Evolutionary conservation across 1,140 invertebrate genomes (phyloP).

Genomic region (Dryas iulia): DNA sequence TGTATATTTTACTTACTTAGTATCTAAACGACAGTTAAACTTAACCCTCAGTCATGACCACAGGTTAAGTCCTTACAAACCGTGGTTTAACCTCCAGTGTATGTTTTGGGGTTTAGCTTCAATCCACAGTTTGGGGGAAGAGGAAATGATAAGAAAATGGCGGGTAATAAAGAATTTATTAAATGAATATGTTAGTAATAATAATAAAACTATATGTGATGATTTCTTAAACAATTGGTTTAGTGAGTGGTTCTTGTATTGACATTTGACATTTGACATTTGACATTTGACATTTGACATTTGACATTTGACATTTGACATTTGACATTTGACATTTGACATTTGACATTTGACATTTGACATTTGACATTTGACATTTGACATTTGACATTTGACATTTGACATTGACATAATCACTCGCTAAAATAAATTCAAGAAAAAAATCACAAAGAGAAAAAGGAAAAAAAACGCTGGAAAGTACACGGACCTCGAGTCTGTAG

Average conservation of each 20-base stretch:
- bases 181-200: conserved; percentile 11
- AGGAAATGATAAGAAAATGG: conserved; percentile 47
- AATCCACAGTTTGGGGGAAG: conserved; percentile 43
- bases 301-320: no score
- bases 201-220: conserved; percentile 32
- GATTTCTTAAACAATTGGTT: conserved; percentile 34
- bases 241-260: conserved; percentile 47
- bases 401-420: no score
- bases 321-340: no score
- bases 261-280: no score
- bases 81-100: conserved; percentile 40
- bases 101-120: conserved; percentile 49
- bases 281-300: no score
- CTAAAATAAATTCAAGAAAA: no score
- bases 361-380: no score
- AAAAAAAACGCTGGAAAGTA: no score
- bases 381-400: no score
- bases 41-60: conserved; percentile 50
- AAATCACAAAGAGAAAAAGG: no score
- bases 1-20: conserved; percentile 63
- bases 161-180: conserved; percentile 31
- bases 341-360: no score
- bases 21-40: conserved; percentile 42
- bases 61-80: conserved; percentile 56
- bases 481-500: no score